phyloP scores from a whole-genome alignment of 35 echinoderm and acorn worm species.

The Eucidaris tribuloides region DNA sequence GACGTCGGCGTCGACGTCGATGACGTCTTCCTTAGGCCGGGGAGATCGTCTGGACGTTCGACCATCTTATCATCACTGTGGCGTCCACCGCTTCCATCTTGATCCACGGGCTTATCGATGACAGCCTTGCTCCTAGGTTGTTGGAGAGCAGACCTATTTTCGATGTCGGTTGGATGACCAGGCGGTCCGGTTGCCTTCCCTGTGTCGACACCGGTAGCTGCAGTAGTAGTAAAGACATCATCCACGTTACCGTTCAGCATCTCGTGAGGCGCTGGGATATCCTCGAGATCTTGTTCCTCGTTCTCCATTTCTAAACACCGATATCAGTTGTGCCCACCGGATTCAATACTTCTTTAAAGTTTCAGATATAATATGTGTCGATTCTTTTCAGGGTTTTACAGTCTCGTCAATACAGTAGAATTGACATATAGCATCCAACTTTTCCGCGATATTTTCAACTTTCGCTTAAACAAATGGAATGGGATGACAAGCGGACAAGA shows the following conservation, averaged over 20 bases:
- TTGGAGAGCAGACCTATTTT: no score
- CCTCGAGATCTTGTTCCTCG: background rate
- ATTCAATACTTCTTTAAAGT: no score
- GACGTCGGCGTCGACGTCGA: background rate
- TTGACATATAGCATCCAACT: background rate
- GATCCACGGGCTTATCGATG: background rate
- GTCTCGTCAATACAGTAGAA: background rate
- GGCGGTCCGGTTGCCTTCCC: no score
- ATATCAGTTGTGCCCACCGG: no score
- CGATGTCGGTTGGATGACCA: no score
- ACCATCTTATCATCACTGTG: background rate
- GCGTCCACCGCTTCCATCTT: background rate
- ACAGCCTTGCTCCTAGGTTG: background rate
- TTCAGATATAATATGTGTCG: no score
- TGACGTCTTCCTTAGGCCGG: background rate
- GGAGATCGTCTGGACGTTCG: background rate
- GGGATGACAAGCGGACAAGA: background rate
- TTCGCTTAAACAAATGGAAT: no score
- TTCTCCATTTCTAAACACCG: background rate
- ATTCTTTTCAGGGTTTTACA: background rate
- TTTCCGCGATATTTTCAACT: background rate
- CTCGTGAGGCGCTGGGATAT: constrained; percentile 1
- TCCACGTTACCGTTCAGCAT: constrained; percentile 6
- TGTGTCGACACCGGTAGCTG: background rate
- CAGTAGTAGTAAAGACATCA: background rate